Evolutionary conservation across 2,113 vertebrate species (phyloP).

Genomic region (Oxygymnocypris stewartii): DNA sequence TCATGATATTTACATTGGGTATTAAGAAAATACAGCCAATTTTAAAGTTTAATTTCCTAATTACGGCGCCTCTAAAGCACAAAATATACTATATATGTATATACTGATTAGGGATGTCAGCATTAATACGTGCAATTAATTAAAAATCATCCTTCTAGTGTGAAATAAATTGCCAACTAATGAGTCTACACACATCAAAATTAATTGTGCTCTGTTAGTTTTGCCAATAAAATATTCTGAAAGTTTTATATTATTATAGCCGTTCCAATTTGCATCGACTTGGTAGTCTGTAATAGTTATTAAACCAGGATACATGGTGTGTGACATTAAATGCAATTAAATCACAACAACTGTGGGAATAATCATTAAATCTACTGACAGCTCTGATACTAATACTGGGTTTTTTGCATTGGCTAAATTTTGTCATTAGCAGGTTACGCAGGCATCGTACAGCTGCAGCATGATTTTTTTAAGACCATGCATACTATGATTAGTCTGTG

Average conservation of each 20-base stretch:
- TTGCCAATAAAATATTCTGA: not conserved
- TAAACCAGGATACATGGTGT: no score
- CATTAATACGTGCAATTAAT: not conserved
- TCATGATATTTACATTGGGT: not conserved
- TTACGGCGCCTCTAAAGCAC: not conserved
- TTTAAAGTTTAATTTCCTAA: not conserved
- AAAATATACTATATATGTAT: not conserved
- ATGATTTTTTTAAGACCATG: no score
- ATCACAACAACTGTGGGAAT: no score
- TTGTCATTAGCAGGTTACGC: no score
- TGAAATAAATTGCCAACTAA: not conserved
- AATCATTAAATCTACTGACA: no score
- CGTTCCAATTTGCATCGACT: not conserved
- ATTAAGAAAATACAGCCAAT: not conserved
- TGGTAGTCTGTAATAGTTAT: not conserved
- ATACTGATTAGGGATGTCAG: not conserved
- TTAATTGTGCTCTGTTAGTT: not conserved
- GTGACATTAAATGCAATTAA: no score
- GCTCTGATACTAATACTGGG: no score
- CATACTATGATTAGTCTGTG: no score
- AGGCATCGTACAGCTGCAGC: no score
- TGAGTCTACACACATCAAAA: not conserved
- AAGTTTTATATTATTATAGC: not conserved
- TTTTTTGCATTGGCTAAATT: no score
- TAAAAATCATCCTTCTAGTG: not conserved